Base-by-base conservation (phyloP, 2,888 invertebrate genomes). In the Globia sparganii region DNA sequence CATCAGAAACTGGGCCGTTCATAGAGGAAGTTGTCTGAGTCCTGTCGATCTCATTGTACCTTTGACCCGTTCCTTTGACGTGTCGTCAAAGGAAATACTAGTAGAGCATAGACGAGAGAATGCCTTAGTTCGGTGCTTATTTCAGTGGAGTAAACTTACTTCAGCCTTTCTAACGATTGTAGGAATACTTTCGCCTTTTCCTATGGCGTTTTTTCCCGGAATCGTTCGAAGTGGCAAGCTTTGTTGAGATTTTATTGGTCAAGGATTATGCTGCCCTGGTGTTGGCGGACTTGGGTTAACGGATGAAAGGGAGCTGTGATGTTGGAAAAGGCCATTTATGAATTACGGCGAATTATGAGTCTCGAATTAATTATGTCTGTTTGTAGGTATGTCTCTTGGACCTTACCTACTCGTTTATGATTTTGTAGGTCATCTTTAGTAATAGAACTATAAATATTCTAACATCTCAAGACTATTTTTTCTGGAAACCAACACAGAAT, bases 21-120 rank as follows among this genome's bases (percentile, higher is more conserved):
- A 77, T 65, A 71, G 79, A 76, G 74, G 81, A 88, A 81, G 85
- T 88, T 78, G 72, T 81, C 75, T 31, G 49, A 85, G 77, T 78
- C 72, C 85, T 79, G 74, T 70, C 85, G 76, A 84, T 87, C 58
- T 81, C 77, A 84, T 75, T 87, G 87, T 56, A 64, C 81, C 85
- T 88, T 77, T 88, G 87, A 79, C 82, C 59, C 75, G 65, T 75
- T 72, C 87, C 87, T 88, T 86, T 88, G 85, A 86, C 69, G 43
- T 56, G 34, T 15, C 53, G 71, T 88, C 86, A 86, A 86, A 86
- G 86, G 85, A 85, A 86, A 85, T 88, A 88, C 82, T 87, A 84
- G 73, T 75, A 76, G 66, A 40, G 74, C 69, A 64, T 81, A 87
- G 75, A 77, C 71, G 71, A 64, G 77, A 84, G 85, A 81, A 87